Evolutionary conservation across 2,888 invertebrate species (phyloP).

Genomic region (Cheiracanthium punctorium): DNA sequence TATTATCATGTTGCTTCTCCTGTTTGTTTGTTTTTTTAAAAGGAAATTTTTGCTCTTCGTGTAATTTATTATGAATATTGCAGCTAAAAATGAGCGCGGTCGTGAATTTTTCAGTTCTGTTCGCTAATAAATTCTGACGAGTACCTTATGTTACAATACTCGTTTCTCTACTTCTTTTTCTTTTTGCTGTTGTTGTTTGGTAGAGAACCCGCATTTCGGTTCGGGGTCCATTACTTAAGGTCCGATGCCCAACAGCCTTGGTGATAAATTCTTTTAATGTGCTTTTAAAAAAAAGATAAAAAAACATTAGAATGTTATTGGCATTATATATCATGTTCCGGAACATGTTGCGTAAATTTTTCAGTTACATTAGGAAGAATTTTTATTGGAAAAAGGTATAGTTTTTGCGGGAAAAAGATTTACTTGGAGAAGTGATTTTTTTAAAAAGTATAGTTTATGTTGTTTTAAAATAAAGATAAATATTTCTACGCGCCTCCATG

Average conservation of each 20-base stretch:
- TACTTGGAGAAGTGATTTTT: no score
- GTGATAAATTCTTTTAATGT: not conserved
- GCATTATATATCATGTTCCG: no score
- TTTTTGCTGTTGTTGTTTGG: no score
- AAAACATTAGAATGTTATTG: not conserved
- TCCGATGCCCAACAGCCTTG: not conserved
- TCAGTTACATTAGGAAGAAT: no score
- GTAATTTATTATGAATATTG: constrained; percentile 3
- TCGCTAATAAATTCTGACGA: not conserved
- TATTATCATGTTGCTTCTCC: not conserved
- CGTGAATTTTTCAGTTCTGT: not conserved
- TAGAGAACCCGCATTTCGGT: not conserved
- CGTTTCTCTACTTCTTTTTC: no score
- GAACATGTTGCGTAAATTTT: no score
- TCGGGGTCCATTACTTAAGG: not conserved
- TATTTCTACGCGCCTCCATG: no score
- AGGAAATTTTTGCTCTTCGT: not conserved
- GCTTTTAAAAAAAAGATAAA: not conserved
- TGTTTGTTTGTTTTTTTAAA: no score
- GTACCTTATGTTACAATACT: not conserved
- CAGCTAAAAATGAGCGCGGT: not conserved
- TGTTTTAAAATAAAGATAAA: no score
- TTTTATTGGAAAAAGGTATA: no score
- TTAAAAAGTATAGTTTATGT: no score
- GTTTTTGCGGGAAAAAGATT: no score